Conservation (phyloP, 2,797 vertebrate genomes). For the Gymnodraco acuticeps region DNA sequence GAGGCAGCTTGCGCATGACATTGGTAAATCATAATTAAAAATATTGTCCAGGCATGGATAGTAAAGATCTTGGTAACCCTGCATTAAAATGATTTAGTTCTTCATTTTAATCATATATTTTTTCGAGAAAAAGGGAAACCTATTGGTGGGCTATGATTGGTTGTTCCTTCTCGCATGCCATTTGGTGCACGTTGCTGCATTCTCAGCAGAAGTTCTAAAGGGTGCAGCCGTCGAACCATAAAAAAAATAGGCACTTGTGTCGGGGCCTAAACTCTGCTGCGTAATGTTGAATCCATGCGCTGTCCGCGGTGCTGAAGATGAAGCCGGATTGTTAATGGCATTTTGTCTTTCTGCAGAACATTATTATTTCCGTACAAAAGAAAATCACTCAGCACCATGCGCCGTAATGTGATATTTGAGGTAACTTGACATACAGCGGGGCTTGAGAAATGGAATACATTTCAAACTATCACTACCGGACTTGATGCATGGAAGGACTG, state of each 20-base stretch:
- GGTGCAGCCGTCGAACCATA: no score
- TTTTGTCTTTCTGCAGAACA: not conserved
- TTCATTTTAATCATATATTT: no score
- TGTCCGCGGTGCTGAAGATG: not conserved
- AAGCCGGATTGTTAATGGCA: not conserved
- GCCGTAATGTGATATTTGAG: not conserved
- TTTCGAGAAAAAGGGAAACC: no score
- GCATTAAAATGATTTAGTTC: no score
- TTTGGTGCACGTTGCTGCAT: no score
- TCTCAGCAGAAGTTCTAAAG: no score
- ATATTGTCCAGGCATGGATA: no score
- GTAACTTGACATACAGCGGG: slow-evolving; percentile 2
- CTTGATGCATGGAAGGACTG: slow-evolving; percentile 15
- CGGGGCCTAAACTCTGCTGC: not conserved
- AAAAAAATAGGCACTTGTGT: no score
- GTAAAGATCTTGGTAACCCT: not conserved
- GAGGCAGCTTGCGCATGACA: no score
- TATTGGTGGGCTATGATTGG: no score
- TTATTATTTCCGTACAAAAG: not conserved
- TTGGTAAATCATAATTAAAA: no score
- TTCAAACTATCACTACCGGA: not conserved
- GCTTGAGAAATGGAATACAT: slow-evolving; percentile 1
- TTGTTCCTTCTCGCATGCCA: no score
- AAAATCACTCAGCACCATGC: not conserved
- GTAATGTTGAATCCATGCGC: slow-evolving; percentile 6